Conservation (phyloP, 2,888 invertebrate genomes). For the Amphipoea lucens region DNA sequence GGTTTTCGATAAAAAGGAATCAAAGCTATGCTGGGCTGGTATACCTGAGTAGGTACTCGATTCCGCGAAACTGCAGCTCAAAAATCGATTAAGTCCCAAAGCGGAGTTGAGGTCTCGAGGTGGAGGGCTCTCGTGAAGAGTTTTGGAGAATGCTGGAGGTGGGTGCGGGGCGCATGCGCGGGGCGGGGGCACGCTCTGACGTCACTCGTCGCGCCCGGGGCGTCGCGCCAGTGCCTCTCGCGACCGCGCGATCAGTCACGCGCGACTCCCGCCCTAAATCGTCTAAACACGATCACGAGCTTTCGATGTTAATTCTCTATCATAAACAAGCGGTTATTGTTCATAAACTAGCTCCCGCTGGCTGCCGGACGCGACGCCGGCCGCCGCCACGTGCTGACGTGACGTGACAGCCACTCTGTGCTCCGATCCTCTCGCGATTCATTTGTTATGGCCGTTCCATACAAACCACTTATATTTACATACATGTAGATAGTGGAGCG, state of each 20-base stretch:
- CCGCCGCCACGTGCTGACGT: conserved; percentile 71
- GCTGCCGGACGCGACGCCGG: conserved; percentile 57
- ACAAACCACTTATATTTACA: conserved; percentile 57
- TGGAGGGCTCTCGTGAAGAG: conserved; percentile 87
- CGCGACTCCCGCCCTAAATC: conserved; percentile 84
- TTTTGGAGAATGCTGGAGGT: conserved; percentile 82
- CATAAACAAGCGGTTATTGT: conserved; percentile 75
- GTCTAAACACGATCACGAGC: conserved; percentile 83
- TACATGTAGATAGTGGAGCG: conserved; percentile 40
- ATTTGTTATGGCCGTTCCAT: conserved; percentile 73
- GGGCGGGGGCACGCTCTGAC: conserved; percentile 84
- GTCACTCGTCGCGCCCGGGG: conserved; percentile 87
- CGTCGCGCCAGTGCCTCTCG: conserved; percentile 86
- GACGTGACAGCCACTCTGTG: conserved; percentile 68
- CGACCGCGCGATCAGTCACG: conserved; percentile 87
- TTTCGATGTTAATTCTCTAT: conserved; percentile 84
- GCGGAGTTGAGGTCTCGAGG: conserved; percentile 89
- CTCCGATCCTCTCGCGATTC: conserved; percentile 61
- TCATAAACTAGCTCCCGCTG: conserved; percentile 59
- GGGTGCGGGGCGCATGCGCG: conserved; percentile 82
- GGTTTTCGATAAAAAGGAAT: conserved; percentile 58
- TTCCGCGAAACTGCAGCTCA: conserved; percentile 86
- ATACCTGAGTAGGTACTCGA: conserved; percentile 83
- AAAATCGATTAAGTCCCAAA: conserved; percentile 89
- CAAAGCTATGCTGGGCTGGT: conserved; percentile 49